Evolutionary conservation across 2,888 invertebrate species (phyloP).

Genomic region (Drosophila greeni): DNA sequence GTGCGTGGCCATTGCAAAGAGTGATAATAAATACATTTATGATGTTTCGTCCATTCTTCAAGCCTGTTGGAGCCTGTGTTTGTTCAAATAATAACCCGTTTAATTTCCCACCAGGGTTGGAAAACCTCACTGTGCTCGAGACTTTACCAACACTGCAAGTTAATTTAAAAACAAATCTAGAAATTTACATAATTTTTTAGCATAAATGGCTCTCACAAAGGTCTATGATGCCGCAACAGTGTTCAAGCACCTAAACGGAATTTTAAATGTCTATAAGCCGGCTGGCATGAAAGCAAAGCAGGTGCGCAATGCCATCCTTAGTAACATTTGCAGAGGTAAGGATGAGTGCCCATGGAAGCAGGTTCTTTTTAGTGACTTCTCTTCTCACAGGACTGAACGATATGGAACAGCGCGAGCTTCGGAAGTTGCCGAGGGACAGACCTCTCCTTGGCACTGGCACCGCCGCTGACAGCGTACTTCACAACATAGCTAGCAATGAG

Average conservation of each 20-base stretch:
- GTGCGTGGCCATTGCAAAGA: not conserved
- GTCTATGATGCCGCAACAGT: slow-evolving; percentile 81
- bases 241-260: slow-evolving; percentile 85
- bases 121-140: not conserved
- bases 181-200: slow-evolving; percentile 32
- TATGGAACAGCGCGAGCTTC: slow-evolving; percentile 82
- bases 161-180: slow-evolving; percentile 4
- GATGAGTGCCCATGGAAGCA: not conserved
- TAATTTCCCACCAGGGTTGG: not conserved
- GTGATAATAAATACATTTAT: not conserved
- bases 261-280: slow-evolving; percentile 90
- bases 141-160: slow-evolving; percentile 1
- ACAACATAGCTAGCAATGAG: slow-evolving; percentile 79
- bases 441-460: slow-evolving; percentile 83
- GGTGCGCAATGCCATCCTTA: slow-evolving; percentile 81
- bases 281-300: slow-evolving; percentile 81
- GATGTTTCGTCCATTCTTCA: not conserved
- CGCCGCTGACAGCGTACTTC: slow-evolving; percentile 81
- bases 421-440: slow-evolving; percentile 79
- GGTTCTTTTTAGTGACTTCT: not conserved
- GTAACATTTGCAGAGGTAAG: slow-evolving; percentile 85
- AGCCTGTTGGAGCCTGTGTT: not conserved
- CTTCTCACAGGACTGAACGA: slow-evolving; percentile 84
- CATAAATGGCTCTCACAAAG: slow-evolving; percentile 69
- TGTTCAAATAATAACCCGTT: too few relatives aligned